Evolutionary conservation across 2,888 invertebrate genomes (phyloP).

Genomic region (Clostera curtula): DNA sequence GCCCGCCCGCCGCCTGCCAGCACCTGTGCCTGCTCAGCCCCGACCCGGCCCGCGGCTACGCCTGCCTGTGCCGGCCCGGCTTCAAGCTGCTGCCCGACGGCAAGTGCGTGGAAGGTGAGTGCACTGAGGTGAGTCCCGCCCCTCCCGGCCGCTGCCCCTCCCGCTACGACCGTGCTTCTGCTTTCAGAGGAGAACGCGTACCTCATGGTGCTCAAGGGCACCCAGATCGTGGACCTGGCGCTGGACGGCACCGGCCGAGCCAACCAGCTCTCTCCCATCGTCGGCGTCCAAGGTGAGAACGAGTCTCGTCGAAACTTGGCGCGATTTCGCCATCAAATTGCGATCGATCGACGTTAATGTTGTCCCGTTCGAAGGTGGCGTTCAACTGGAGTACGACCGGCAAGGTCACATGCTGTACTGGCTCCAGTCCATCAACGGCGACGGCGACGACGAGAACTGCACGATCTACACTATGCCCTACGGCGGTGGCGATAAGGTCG

Average conservation of each 20-base stretch:
- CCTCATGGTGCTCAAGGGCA: slow-evolving; percentile 91
- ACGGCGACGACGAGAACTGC: slow-evolving; percentile 87
- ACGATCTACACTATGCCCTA: slow-evolving; percentile 90
- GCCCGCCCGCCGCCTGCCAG: slow-evolving; percentile 79
- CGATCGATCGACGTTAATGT: slow-evolving; percentile 16
- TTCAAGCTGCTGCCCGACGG: slow-evolving; percentile 80
- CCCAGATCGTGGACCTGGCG: slow-evolving; percentile 91
- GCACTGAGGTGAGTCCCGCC: no score
- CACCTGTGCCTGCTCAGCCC: slow-evolving; percentile 96
- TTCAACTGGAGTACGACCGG: slow-evolving; percentile 94
- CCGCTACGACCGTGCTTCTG: no score
- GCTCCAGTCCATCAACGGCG: slow-evolving; percentile 81
- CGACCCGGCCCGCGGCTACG: slow-evolving; percentile 78
- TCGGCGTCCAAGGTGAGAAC: slow-evolving; percentile 79
- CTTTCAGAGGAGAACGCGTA: slow-evolving; percentile 92
- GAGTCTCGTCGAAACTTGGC: not conserved
- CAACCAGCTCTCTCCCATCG: slow-evolving; percentile 88
- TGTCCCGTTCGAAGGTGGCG: slow-evolving; percentile 77
- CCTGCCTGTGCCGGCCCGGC: slow-evolving; percentile 95
- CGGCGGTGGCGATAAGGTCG: slow-evolving; percentile 83
- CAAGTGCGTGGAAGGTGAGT: slow-evolving; percentile 79
- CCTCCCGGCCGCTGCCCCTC: no score
- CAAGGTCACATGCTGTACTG: slow-evolving; percentile 89
- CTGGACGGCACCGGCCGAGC: slow-evolving; percentile 84
- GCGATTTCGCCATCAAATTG: not conserved